phyloP scores from a whole-genome alignment of 2,113 vertebrate genomes.

The Halcyon senegalensis region DNA sequence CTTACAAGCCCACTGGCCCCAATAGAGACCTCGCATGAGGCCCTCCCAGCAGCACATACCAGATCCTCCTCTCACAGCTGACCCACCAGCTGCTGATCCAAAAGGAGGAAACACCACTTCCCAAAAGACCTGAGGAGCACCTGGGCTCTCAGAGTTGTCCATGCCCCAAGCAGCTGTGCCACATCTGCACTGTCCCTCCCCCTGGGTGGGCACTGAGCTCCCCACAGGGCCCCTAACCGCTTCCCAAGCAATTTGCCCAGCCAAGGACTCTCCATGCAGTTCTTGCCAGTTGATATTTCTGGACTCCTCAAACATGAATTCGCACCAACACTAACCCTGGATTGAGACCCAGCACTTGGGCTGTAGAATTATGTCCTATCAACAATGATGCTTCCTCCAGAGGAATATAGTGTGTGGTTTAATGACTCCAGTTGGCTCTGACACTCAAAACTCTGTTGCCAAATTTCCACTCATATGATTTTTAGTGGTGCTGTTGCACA shows the following conservation, averaged over 20 bases:
- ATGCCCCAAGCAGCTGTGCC: background rate
- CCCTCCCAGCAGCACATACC: background rate
- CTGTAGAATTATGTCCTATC: background rate
- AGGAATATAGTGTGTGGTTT: background rate
- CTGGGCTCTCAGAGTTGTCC: background rate
- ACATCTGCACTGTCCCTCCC: background rate
- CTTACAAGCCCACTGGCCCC: background rate
- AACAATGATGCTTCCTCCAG: slow-evolving; percentile 4
- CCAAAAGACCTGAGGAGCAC: background rate
- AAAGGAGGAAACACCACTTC: background rate
- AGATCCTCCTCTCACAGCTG: background rate
- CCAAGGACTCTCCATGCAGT: background rate
- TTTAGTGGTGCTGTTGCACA: background rate
- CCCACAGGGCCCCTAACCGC: fast-evolving
- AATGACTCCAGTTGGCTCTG: slow-evolving; percentile 12
- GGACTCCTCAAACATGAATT: background rate
- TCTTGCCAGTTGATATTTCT: background rate
- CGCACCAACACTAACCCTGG: background rate
- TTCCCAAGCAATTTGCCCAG: background rate
- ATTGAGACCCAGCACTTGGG: background rate
- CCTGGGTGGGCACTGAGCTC: background rate
- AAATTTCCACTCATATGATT: slow-evolving; percentile 15
- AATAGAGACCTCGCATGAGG: fast-evolving
- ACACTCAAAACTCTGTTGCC: slow-evolving; percentile 9
- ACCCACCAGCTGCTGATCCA: background rate